phyloP scores from a whole-genome alignment of 2,888 invertebrate species.

The Andrena marginata region DNA sequence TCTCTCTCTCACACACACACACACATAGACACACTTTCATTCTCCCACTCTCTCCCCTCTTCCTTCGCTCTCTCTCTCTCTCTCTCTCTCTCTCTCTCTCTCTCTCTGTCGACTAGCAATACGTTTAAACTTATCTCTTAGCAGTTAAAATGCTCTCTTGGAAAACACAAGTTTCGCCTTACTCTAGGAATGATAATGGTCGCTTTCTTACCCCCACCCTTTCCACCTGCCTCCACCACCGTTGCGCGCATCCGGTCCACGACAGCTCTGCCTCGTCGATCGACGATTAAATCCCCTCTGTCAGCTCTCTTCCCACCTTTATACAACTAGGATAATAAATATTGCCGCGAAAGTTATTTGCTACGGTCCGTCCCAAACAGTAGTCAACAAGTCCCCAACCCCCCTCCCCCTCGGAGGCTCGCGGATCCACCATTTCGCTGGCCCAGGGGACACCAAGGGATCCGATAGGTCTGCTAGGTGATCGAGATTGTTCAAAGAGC shows the following conservation, averaged over 20 bases:
- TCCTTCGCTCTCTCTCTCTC: conserved; percentile 19
- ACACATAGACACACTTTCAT: neutral
- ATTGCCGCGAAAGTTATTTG: conserved; percentile 80
- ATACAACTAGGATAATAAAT: conserved; percentile 81
- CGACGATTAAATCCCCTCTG: conserved; percentile 32
- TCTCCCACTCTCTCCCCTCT: conserved; percentile 17
- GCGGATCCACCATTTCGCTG: conserved; percentile 27
- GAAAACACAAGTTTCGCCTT: conserved; percentile 76
- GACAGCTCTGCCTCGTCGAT: conserved; percentile 19
- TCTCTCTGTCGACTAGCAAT: conserved; percentile 40
- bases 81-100: conserved; percentile 20
- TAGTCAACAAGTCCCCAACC: conserved; percentile 72
- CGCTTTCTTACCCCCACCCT: conserved; percentile 49
- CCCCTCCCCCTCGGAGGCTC: conserved; percentile 55
- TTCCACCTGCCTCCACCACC: neutral
- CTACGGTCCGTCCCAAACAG: conserved; percentile 74
- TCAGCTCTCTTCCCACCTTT: conserved; percentile 52
- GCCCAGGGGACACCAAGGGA: neutral
- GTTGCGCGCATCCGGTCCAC: neutral
- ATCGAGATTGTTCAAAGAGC: neutral
- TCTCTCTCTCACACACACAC: conserved; percentile 8
- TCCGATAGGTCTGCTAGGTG: neutral
- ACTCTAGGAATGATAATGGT: conserved; percentile 72
- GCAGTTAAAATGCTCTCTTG: conserved; percentile 71
- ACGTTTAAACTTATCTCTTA: conserved; percentile 63